A percentile compares a stretch with the other conserved stretches of the same genome.
phyloP scores from a whole-genome alignment of 2,888 invertebrate genomes.

The Heliconius sara region DNA sequence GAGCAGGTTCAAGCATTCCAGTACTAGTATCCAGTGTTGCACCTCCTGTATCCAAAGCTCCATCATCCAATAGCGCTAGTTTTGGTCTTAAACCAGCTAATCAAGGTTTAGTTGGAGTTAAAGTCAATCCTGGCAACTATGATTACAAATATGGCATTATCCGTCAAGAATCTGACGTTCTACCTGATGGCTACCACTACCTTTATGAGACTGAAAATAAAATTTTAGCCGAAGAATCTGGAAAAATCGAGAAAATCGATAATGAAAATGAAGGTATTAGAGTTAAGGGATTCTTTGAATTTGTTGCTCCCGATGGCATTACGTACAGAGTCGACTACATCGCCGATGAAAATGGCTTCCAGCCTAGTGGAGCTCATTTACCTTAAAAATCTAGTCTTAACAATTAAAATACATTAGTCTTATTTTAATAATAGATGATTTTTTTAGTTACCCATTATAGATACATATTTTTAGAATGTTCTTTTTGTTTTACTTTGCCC shows the following conservation, averaged over 20 bases:
- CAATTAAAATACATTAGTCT: conserved; percentile 14
- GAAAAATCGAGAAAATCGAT: conserved; percentile 68
- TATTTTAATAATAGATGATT: conserved; percentile 19
- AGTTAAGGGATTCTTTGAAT: conserved; percentile 76
- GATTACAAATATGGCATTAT: conserved; percentile 76
- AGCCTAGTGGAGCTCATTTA: conserved; percentile 68
- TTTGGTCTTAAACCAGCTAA: conserved; percentile 45
- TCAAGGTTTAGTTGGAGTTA: conserved; percentile 40
- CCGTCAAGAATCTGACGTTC: conserved; percentile 69
- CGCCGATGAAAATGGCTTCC: conserved; percentile 77
- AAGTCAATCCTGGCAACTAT: conserved; percentile 55
- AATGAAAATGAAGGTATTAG: conserved; percentile 63
- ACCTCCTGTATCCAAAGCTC: conserved; percentile 29
- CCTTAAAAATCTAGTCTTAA: conserved; percentile 57
- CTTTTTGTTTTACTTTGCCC: not conserved
- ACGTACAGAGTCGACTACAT: conserved; percentile 79
- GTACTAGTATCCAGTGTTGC: conserved; percentile 31
- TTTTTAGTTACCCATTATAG: conserved; percentile 6
- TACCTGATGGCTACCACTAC: conserved; percentile 75
- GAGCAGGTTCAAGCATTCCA: conserved; percentile 19
- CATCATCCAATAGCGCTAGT: conserved; percentile 32
- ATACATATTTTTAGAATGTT: not conserved
- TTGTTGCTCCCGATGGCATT: conserved; percentile 73
- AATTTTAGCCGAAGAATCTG: conserved; percentile 76
- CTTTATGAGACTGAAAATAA: conserved; percentile 80